Percentiles rank a stretch among this genome's conserved stretches.
These are phyloP conservation scores for Deroptyus accipitrinus DNA, from an alignment of 2,113 vertebrate species.

Conservation along the genomic window DNA sequence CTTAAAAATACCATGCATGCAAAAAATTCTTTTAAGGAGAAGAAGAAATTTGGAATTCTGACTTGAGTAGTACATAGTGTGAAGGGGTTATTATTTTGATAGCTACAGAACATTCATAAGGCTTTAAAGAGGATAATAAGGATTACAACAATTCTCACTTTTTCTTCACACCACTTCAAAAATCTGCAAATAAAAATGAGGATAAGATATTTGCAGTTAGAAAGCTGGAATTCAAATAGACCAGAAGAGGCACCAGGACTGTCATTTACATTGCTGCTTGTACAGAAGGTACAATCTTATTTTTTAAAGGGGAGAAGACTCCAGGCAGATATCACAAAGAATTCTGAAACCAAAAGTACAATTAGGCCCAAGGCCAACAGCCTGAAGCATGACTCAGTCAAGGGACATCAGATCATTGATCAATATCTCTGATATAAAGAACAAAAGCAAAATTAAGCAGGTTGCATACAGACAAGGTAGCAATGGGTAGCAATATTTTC, in stretches of 20 bases:
- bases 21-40: background rate
- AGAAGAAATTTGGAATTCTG: background rate
- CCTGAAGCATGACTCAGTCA: background rate
- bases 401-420: conserved; percentile 2
- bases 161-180: conserved; percentile 4
- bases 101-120: background rate
- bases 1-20: background rate
- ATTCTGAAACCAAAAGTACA: conserved; percentile 6
- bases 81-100: background rate
- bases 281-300: background rate
- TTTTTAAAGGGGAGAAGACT: background rate
- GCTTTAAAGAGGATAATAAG: background rate
- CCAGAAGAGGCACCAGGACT: background rate
- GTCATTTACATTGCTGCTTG: background rate
- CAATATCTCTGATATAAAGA: background rate
- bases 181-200: background rate
- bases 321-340: conserved; percentile 10
- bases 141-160: background rate
- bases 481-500: background rate
- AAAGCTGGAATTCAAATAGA: background rate
- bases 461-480: background rate
- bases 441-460: conserved; percentile 21
- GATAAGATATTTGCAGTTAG: background rate
- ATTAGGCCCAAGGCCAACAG: background rate
- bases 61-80: background rate